These are phyloP conservation scores for Helogale parvula DNA, from an alignment of 2,113 vertebrate genomes.

Conservation along the genomic window DNA sequence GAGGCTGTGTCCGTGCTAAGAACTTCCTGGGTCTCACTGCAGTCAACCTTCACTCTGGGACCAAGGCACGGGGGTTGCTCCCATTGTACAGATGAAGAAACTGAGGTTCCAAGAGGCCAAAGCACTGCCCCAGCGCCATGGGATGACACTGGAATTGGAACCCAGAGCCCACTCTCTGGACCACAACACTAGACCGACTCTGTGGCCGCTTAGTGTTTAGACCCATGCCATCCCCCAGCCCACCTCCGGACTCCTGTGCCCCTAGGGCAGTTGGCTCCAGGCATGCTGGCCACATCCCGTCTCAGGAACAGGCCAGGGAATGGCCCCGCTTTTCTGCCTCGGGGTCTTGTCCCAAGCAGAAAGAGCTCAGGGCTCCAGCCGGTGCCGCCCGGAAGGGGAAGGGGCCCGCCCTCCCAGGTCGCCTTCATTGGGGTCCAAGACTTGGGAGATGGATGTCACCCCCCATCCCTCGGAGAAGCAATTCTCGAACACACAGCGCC, in stretches of 20 bases:
- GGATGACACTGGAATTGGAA: neutral
- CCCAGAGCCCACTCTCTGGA: neutral
- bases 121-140: rapidly evolving
- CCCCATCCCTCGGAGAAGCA: neutral
- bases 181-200: neutral
- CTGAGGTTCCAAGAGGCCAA: neutral
- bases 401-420: neutral
- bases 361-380: neutral
- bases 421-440: neutral
- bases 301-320: neutral
- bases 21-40: neutral
- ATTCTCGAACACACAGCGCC: neutral
- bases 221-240: rapidly evolving
- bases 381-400: neutral
- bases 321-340: neutral
- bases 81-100: neutral
- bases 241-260: neutral
- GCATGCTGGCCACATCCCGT: rapidly evolving
- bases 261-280: neutral
- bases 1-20: neutral
- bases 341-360: neutral
- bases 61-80: neutral
- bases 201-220: too few species aligned
- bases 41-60: rapidly evolving
- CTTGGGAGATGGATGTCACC: neutral